A percentile compares a stretch with the other conserved stretches of the same genome.
Conservation (phyloP, 2,888 invertebrate species). For the Papilio demoleus region DNA sequence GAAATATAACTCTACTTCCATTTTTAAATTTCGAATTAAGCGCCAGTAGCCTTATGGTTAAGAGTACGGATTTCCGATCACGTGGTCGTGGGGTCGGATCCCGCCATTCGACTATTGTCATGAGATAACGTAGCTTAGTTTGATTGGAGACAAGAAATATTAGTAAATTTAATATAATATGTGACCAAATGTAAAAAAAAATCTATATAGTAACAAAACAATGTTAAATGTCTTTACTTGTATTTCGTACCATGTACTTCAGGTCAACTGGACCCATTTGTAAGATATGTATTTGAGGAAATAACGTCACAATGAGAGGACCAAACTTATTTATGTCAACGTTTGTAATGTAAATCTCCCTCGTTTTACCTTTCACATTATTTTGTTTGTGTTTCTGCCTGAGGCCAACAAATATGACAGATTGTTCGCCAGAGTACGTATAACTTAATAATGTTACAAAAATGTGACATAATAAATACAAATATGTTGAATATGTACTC, state of each 20-base stretch:
- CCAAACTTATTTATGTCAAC: background rate
- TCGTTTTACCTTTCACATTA: constrained; percentile 19
- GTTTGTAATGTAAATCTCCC: constrained; percentile 16
- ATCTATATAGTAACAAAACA: background rate
- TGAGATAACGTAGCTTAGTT: too few species aligned
- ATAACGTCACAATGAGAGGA: constrained; percentile 2
- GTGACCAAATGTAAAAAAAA: too few species aligned
- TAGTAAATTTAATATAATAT: too few species aligned
- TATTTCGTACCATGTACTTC: background rate
- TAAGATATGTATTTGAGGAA: constrained; percentile 7
- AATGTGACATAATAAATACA: background rate
- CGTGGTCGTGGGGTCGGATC: too few species aligned
- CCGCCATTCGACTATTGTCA: too few species aligned
- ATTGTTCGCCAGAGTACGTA: background rate
- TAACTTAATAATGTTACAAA: constrained; percentile 2
- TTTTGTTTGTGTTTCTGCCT: constrained; percentile 1
- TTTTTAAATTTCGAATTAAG: too few species aligned
- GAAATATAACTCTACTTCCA: too few species aligned
- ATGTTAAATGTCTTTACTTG: background rate
- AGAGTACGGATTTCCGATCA: too few species aligned
- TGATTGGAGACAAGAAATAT: too few species aligned
- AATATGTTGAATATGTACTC: background rate
- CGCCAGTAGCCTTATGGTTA: too few species aligned
- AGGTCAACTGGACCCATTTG: background rate
- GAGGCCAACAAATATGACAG: constrained; percentile 13